Conservation (phyloP, 2,888 invertebrate genomes). For the Luffia ferchaultella region DNA sequence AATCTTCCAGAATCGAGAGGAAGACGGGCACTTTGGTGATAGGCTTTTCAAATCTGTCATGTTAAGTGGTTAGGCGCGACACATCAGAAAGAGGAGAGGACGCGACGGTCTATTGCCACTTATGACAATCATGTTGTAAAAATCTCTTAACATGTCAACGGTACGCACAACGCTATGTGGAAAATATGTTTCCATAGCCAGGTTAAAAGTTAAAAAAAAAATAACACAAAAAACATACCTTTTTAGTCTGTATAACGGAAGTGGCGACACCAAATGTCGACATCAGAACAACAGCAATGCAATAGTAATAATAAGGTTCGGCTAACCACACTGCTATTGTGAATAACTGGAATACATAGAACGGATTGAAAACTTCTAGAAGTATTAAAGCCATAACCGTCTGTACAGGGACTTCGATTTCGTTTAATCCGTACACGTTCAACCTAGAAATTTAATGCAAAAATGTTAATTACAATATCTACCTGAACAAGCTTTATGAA, state of each 20-base stretch:
- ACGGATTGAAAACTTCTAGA: conserved; percentile 89
- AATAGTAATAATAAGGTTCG: conserved; percentile 91
- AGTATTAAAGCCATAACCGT: conserved; percentile 75
- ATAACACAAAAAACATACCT: conserved; percentile 72
- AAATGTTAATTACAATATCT: conserved; percentile 7
- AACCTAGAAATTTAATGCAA: conserved; percentile 62
- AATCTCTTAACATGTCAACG: too few species aligned
- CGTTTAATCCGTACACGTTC: conserved; percentile 83
- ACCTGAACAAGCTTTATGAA: too few species aligned
- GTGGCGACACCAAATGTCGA: conserved; percentile 84
- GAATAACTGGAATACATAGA: conserved; percentile 95
- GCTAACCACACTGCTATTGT: conserved; percentile 89
- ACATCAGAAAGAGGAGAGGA: too few species aligned
- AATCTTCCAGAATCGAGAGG: too few species aligned
- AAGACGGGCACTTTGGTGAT: too few species aligned
- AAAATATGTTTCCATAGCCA: too few species aligned
- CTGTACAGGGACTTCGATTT: conserved; percentile 83
- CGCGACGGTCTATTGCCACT: too few species aligned
- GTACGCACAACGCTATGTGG: too few species aligned
- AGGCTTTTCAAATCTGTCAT: too few species aligned
- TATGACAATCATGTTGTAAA: too few species aligned
- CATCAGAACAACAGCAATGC: conserved; percentile 85
- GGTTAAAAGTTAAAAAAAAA: too few species aligned
- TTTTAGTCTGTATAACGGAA: conserved; percentile 84
- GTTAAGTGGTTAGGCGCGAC: too few species aligned